Conservation (phyloP, 2,797 vertebrate genomes). For the Bradypus variegatus region DNA sequence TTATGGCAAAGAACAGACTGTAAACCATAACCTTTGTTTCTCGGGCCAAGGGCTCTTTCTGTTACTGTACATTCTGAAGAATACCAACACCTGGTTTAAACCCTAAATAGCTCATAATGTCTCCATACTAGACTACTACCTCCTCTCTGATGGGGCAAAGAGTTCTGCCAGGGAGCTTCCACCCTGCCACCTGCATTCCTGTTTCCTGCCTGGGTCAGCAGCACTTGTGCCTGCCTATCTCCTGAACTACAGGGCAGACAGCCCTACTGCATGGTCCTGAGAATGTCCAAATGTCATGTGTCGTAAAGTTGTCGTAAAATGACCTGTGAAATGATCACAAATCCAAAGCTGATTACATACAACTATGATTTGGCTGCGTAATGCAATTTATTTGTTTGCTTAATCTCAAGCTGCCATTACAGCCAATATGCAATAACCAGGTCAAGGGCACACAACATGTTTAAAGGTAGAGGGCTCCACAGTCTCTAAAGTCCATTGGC, state of each 20-base stretch:
- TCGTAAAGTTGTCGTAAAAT: too few species aligned
- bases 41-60: background rate
- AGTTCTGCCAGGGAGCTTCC: background rate
- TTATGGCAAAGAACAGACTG: background rate
- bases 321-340: too few species aligned
- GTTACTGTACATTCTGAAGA: slow-evolving; percentile 5
- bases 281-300: background rate
- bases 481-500: too few species aligned
- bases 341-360: too few species aligned
- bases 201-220: background rate
- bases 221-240: background rate
- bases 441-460: too few species aligned
- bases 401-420: too few species aligned
- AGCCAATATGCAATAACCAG: too few species aligned
- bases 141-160: background rate
- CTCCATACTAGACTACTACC: background rate
- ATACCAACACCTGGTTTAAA: background rate
- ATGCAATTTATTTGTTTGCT: too few species aligned
- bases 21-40: background rate
- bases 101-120: background rate
- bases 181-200: background rate
- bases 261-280: background rate
- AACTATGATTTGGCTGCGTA: too few species aligned
- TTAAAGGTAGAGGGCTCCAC: too few species aligned
- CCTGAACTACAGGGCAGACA: background rate